Evolutionary conservation across 2,113 vertebrate species (phyloP).

Genomic region (Spea multiplicata): DNA sequence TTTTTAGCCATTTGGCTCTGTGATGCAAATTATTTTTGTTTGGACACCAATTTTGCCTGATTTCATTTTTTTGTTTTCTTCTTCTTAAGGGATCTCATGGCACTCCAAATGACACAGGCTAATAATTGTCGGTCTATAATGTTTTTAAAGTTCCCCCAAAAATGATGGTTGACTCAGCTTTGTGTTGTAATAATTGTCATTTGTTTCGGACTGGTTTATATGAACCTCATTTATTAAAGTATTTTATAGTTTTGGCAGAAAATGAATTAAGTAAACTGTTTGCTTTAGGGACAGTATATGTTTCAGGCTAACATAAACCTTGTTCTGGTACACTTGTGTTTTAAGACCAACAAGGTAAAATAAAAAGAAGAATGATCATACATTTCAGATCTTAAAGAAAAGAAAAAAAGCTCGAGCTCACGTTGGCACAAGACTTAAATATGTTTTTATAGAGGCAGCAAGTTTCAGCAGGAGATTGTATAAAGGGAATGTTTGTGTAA

Average conservation of each 20-base stretch:
- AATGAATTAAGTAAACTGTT: slow-evolving; percentile 4
- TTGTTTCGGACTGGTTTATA: not conserved
- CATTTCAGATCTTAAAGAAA: not conserved
- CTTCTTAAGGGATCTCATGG: too few relatives aligned
- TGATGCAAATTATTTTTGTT: too few relatives aligned
- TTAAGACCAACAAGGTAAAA: not conserved
- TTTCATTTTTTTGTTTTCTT: too few relatives aligned
- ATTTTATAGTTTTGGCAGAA: not conserved
- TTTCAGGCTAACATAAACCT: not conserved
- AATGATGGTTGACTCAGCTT: not conserved
- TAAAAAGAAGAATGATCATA: not conserved
- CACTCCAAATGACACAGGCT: too few relatives aligned
- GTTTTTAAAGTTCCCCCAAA: too few relatives aligned
- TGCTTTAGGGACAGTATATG: slow-evolving; percentile 1
- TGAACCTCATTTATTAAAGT: not conserved
- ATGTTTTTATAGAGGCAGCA: slow-evolving; percentile 39
- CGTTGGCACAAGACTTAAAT: slow-evolving; percentile 35
- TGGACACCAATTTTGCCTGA: too few relatives aligned
- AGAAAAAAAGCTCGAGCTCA: slow-evolving; percentile 13
- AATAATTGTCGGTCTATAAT: too few relatives aligned
- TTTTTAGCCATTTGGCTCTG: too few relatives aligned
- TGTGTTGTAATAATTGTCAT: not conserved
- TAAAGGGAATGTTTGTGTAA: slow-evolving; percentile 45
- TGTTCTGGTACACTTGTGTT: not conserved
- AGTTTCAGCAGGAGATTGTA: slow-evolving; percentile 37